Conservation (phyloP, 2,113 vertebrate genomes). For the Colinus virginianus region DNA sequence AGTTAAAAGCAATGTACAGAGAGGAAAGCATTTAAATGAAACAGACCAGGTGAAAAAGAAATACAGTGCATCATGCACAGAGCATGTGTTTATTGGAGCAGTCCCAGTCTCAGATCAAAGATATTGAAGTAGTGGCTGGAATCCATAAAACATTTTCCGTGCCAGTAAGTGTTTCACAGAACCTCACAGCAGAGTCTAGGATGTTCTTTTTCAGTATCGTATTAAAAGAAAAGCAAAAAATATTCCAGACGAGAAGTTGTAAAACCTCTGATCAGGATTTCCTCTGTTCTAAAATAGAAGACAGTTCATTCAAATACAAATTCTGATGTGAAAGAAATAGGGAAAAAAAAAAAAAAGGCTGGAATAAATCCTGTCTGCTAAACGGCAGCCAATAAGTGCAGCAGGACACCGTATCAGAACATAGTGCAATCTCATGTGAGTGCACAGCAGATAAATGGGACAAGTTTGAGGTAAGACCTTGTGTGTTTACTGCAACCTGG, state of each 20-base stretch:
- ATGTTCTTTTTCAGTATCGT: conserved; percentile 16
- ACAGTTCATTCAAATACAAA: conserved; percentile 9
- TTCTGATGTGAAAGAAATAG: neutral
- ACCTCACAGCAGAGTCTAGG: neutral
- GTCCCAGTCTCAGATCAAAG: conserved; percentile 60
- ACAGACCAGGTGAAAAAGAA: conserved; percentile 40
- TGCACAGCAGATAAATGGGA: neutral
- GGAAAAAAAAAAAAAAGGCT: neutral
- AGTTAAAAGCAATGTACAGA: neutral
- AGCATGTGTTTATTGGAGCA: conserved; percentile 64
- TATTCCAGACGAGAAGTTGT: neutral
- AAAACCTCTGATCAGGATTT: conserved; percentile 28
- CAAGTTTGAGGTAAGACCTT: neutral
- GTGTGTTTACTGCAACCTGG: neutral
- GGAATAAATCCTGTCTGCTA: neutral
- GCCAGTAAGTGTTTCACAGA: conserved; percentile 41
- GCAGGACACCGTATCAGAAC: neutral
- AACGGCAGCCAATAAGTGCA: neutral
- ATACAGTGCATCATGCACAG: conserved; percentile 29
- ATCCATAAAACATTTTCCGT: conserved; percentile 28
- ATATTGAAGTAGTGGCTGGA: conserved; percentile 20
- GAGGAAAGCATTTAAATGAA: conserved; percentile 29
- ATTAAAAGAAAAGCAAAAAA: neutral
- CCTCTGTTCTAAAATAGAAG: neutral
- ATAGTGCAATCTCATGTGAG: neutral